Percentiles rank a stretch among this genome's conserved stretches.
Conservation (phyloP, 1,140 invertebrate species). For the Listronotus bonariensis region DNA sequence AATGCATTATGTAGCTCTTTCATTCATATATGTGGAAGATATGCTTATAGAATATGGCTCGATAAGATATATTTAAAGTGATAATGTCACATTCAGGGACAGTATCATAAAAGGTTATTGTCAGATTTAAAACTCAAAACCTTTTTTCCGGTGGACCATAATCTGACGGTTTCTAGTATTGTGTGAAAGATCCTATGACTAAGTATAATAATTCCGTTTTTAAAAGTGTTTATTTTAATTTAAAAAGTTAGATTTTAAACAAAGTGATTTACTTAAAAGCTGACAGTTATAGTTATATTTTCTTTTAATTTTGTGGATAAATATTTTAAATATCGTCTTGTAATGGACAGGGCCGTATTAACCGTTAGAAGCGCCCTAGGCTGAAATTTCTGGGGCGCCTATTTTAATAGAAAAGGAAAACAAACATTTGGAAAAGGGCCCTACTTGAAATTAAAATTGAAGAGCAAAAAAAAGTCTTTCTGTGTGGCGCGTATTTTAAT, state of each 20-base stretch:
- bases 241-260: neutral
- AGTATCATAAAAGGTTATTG: slow-evolving; percentile 19
- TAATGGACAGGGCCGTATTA: too few species aligned
- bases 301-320: slow-evolving; percentile 1
- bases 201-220: slow-evolving; percentile 7
- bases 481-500: too few species aligned
- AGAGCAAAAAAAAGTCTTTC: too few species aligned
- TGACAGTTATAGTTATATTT: neutral
- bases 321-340: too few species aligned
- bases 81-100: slow-evolving; percentile 24
- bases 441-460: too few species aligned
- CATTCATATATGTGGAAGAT: slow-evolving; percentile 31
- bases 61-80: slow-evolving; percentile 22
- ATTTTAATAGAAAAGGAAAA: too few species aligned
- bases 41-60: slow-evolving; percentile 6
- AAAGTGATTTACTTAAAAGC: neutral
- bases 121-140: slow-evolving; percentile 25
- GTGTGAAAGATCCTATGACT: neutral
- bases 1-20: slow-evolving; percentile 32
- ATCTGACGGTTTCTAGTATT: slow-evolving; percentile 14
- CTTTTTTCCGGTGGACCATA: slow-evolving; percentile 24
- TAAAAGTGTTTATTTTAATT: slow-evolving; percentile 1
- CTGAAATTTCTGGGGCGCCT: too few species aligned
- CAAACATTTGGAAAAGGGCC: too few species aligned
- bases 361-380: too few species aligned